Conservation (phyloP, 2,113 vertebrate genomes). For the Ifrita kowaldi region DNA sequence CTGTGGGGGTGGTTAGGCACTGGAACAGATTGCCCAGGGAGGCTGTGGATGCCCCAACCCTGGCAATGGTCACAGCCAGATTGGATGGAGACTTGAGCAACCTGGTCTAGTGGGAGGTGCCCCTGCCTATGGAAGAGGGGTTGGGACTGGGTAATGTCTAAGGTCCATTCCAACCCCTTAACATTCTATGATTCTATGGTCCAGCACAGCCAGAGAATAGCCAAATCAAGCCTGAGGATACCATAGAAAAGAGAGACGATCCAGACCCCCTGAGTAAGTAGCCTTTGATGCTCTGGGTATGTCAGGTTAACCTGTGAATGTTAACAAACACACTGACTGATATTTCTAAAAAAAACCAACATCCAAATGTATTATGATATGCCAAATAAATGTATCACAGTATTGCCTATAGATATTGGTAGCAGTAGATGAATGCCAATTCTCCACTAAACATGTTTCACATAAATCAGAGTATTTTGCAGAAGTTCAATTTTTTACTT, state of each 20-base stretch:
- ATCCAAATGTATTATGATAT: neutral
- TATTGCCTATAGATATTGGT: neutral
- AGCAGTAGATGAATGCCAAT: neutral
- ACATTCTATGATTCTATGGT: neutral
- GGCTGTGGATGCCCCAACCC: neutral
- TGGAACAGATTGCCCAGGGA: neutral
- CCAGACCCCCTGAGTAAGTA: neutral
- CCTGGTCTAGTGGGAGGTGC: neutral
- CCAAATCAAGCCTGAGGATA: neutral
- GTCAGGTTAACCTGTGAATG: neutral
- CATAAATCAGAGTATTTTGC: neutral
- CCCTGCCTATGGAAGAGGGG: neutral
- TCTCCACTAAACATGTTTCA: neutral
- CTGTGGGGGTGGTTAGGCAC: neutral
- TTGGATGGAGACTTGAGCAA: neutral
- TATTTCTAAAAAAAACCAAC: neutral
- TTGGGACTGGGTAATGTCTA: neutral
- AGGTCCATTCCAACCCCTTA: neutral
- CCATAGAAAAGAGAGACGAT: neutral
- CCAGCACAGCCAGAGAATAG: neutral
- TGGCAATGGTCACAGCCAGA: neutral
- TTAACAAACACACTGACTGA: neutral
- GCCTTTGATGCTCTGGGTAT: neutral
- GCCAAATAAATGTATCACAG: neutral
- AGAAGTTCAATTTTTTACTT: neutral